Conservation (phyloP, 2,113 vertebrate species). For the Tetrax tetrax region DNA sequence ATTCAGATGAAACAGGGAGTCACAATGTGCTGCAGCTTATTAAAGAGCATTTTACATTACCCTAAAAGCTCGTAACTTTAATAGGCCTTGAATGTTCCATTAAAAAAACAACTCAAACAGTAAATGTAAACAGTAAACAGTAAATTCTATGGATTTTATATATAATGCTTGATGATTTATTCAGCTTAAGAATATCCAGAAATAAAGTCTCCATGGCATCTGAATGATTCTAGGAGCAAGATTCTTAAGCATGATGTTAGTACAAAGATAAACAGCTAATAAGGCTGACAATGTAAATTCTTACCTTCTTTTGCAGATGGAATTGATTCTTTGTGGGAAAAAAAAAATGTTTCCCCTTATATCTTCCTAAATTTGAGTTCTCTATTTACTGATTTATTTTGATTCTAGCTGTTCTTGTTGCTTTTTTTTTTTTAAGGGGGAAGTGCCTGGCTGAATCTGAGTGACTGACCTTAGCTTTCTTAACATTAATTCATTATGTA, state of each 20-base stretch:
- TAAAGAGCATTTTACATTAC: neutral
- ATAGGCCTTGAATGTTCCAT: neutral
- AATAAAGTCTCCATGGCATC: neutral
- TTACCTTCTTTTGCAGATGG: neutral
- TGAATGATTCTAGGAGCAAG: neutral
- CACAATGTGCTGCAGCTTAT: neutral
- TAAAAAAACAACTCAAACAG: neutral
- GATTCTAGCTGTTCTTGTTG: neutral
- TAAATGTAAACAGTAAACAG: neutral
- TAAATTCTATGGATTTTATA: neutral
- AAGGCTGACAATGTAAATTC: neutral
- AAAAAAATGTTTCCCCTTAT: neutral
- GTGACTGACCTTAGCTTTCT: neutral
- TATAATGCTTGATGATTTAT: neutral
- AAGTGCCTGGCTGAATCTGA: neutral
- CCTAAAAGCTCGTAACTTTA: constrained; percentile 6
- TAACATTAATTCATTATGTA: neutral
- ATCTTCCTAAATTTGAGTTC: neutral
- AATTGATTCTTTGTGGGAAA: neutral
- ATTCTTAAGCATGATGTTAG: neutral
- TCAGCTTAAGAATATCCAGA: neutral
- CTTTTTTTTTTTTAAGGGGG: neutral
- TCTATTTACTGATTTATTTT: neutral
- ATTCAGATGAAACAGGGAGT: neutral
- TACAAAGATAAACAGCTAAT: neutral